These are phyloP conservation scores for Diploscapter pachys DNA, from an alignment of 1,140 invertebrate species.

Conservation along the genomic window DNA sequence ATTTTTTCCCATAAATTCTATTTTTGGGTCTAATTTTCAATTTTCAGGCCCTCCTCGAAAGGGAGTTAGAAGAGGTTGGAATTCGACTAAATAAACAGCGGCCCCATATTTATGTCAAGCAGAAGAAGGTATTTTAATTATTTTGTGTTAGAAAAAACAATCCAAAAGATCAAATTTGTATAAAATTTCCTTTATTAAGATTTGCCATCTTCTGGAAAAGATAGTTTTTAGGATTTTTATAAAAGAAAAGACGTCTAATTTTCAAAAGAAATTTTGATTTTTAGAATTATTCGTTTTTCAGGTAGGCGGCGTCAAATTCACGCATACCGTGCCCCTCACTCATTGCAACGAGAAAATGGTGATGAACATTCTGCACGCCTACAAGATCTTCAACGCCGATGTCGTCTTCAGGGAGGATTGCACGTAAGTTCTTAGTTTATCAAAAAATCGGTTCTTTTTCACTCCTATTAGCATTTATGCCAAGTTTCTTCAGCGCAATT, in stretches of 20 bases:
- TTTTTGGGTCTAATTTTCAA: neutral
- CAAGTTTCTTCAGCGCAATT: neutral
- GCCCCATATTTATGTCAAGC: slow-evolving; percentile 85
- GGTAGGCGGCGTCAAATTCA: slow-evolving; percentile 96
- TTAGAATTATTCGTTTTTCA: slow-evolving; percentile 2
- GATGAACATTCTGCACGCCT: slow-evolving; percentile 95
- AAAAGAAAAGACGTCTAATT: neutral
- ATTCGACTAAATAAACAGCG: slow-evolving; percentile 91
- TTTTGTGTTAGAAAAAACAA: neutral
- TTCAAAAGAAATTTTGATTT: neutral
- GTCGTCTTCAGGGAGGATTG: slow-evolving; percentile 92
- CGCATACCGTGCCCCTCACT: slow-evolving; percentile 86
- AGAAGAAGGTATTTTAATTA: slow-evolving; percentile 71
- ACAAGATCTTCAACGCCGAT: slow-evolving; percentile 98
- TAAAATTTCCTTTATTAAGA: too few species aligned
- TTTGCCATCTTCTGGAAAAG: neutral
- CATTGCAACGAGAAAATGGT: slow-evolving; percentile 95
- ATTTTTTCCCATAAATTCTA: neutral
- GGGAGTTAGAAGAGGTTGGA: slow-evolving; percentile 97
- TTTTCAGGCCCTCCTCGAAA: slow-evolving; percentile 75
- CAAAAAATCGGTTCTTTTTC: slow-evolving; percentile 16
- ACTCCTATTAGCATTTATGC: neutral
- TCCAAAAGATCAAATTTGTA: neutral
- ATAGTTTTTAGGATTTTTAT: neutral
- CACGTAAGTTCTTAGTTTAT: slow-evolving; percentile 60